Conservation (phyloP, 2,113 vertebrate species). For the Caranx melampygus region DNA sequence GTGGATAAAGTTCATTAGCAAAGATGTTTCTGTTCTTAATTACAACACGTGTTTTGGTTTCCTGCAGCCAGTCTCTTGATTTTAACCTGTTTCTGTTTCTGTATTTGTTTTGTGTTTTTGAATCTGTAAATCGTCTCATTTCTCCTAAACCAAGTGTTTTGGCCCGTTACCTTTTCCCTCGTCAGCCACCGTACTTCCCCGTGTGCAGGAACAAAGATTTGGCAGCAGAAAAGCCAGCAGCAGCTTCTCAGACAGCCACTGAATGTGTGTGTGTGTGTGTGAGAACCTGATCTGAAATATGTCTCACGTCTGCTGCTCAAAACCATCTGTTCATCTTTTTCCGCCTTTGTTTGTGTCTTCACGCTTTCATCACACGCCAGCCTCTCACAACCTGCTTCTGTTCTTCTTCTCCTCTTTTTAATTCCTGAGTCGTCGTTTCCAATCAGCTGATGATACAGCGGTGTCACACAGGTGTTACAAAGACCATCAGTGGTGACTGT, state of each 20-base stretch:
- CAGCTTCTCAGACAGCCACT: background rate
- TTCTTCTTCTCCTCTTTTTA: background rate
- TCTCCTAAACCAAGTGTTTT: too few relatives aligned
- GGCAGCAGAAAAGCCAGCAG: background rate
- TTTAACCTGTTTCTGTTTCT: too few relatives aligned
- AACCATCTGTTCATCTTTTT: background rate
- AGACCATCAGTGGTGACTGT: background rate
- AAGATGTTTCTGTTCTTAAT: conserved; percentile 6
- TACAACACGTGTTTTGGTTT: too few relatives aligned
- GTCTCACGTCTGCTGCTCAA: background rate
- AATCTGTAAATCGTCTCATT: too few relatives aligned
- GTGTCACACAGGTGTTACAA: background rate
- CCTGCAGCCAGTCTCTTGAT: too few relatives aligned
- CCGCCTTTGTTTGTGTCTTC: background rate
- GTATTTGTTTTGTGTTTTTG: too few relatives aligned
- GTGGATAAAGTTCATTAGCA: conserved; percentile 4
- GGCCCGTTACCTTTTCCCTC: too few relatives aligned
- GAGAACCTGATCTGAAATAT: background rate
- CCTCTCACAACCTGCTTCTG: background rate
- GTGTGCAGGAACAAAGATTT: background rate
- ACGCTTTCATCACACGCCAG: background rate
- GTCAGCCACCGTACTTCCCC: too few relatives aligned
- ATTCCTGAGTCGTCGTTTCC: background rate
- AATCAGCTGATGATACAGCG: background rate
- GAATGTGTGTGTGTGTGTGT: too few relatives aligned